These are phyloP conservation scores for Drymodes brunneopygia DNA, from an alignment of 2,113 vertebrate species.

Conservation along the genomic window DNA sequence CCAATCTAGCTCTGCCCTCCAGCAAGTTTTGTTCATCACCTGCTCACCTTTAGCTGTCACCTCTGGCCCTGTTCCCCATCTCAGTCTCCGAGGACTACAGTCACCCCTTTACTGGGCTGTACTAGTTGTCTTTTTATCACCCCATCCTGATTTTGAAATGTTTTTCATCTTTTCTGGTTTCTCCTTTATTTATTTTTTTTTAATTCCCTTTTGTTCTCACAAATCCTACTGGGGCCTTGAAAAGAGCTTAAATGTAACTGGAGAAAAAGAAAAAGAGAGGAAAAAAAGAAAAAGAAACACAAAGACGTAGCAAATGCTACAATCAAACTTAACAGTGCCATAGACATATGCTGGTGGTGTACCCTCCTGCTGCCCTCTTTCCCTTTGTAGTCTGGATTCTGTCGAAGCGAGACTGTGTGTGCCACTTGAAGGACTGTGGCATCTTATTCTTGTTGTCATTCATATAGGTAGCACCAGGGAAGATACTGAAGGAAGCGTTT, in stretches of 20 bases:
- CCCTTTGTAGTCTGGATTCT: slow-evolving; percentile 6
- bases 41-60: not conserved
- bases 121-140: not conserved
- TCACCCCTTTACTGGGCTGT: not conserved
- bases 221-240: not conserved
- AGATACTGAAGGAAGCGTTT: not conserved
- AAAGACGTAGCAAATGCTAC: not conserved
- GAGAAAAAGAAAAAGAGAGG: not conserved
- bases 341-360: not conserved
- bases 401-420: not conserved
- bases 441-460: not conserved
- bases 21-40: not conserved
- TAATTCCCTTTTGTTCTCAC: not conserved
- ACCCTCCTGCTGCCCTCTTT: not conserved
- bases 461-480: not conserved
- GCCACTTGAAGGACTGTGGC: not conserved
- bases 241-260: not conserved
- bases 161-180: not conserved
- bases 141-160: not conserved
- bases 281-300: not conserved
- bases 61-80: not conserved
- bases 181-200: not conserved
- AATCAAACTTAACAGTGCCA: not conserved
- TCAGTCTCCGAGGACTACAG: not conserved
- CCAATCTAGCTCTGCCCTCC: not conserved